Evolutionary conservation across 2,888 invertebrate genomes (phyloP).

Genomic region (Parnassius apollo): DNA sequence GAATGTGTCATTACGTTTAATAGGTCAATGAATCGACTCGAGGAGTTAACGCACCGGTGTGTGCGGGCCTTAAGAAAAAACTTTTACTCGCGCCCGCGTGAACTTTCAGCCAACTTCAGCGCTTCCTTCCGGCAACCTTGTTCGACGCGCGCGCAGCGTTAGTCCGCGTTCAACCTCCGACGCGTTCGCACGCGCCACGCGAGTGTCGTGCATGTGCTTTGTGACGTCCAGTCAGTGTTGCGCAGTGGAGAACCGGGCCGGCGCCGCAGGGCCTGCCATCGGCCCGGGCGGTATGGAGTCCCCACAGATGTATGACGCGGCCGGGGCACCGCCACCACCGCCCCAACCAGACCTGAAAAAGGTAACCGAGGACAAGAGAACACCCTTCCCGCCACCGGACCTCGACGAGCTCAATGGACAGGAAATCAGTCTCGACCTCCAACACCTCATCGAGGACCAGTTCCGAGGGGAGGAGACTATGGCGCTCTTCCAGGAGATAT

Average conservation of each 20-base stretch:
- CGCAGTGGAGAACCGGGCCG: constrained; percentile 76
- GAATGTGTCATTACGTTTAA: constrained; percentile 14
- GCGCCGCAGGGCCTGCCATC: constrained; percentile 71
- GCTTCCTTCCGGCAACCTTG: constrained; percentile 77
- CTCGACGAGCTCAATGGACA: constrained; percentile 94
- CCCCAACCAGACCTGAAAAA: constrained; percentile 82
- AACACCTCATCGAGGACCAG: constrained; percentile 95
- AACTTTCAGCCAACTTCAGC: constrained; percentile 67
- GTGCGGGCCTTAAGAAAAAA: constrained; percentile 41
- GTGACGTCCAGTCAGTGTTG: constrained; percentile 67
- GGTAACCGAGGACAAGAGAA: constrained; percentile 84
- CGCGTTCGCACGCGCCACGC: constrained; percentile 43
- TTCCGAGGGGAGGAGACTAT: constrained; percentile 88
- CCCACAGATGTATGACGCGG: constrained; percentile 92
- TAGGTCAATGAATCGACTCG: constrained; percentile 19
- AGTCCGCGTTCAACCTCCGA: constrained; percentile 60
- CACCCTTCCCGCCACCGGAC: constrained; percentile 90
- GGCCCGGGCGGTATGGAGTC: constrained; percentile 87
- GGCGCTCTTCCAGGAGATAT: constrained; percentile 92
- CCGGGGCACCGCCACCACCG: constrained; percentile 82
- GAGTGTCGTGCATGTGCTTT: constrained; percentile 55
- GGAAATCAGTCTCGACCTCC: constrained; percentile 95
- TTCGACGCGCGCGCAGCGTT: constrained; percentile 46
- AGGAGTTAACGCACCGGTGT: constrained; percentile 33
- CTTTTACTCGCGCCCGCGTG: constrained; percentile 54